phyloP scores from a whole-genome alignment of 2,888 invertebrate species.

The Agrochola lychnidis region DNA sequence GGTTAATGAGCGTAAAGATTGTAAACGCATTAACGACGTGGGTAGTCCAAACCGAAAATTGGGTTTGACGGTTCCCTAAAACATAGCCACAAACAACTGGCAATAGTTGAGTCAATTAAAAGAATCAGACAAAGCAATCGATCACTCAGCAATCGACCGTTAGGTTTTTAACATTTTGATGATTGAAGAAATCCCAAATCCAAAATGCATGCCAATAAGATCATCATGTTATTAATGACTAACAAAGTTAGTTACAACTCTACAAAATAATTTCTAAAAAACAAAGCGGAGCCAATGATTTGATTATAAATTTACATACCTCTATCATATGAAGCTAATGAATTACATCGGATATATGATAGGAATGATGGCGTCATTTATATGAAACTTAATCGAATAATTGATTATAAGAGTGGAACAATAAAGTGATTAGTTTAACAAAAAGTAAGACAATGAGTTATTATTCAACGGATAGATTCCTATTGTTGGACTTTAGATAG shows the following conservation, averaged over 20 bases:
- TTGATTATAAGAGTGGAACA: conserved; percentile 90
- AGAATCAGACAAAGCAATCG: conserved; percentile 63
- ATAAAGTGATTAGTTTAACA: conserved; percentile 90
- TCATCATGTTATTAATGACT: conserved; percentile 73
- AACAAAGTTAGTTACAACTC: conserved; percentile 66
- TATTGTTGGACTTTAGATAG: conserved; percentile 84
- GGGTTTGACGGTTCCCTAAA: conserved; percentile 63
- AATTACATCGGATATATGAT: conserved; percentile 84
- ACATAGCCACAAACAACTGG: conserved; percentile 54
- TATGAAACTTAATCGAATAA: conserved; percentile 89
- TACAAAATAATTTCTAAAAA: conserved; percentile 72
- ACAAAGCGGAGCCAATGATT: conserved; percentile 72
- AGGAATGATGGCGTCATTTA: conserved; percentile 84
- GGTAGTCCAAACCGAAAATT: conserved; percentile 76
- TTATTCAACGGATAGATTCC: conserved; percentile 87
- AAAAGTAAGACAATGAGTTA: conserved; percentile 90
- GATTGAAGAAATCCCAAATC: conserved; percentile 30
- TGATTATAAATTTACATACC: conserved; percentile 75
- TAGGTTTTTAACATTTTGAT: conserved; percentile 54
- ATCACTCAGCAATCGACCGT: conserved; percentile 62
- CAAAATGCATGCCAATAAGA: conserved; percentile 54
- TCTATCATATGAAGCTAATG: conserved; percentile 75
- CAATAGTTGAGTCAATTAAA: conserved; percentile 68
- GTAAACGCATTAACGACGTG: conserved; percentile 84
- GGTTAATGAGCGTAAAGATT: conserved; percentile 89